Base-by-base conservation (phyloP, 1,140 invertebrate genomes). In the Calliphora vicina region DNA sequence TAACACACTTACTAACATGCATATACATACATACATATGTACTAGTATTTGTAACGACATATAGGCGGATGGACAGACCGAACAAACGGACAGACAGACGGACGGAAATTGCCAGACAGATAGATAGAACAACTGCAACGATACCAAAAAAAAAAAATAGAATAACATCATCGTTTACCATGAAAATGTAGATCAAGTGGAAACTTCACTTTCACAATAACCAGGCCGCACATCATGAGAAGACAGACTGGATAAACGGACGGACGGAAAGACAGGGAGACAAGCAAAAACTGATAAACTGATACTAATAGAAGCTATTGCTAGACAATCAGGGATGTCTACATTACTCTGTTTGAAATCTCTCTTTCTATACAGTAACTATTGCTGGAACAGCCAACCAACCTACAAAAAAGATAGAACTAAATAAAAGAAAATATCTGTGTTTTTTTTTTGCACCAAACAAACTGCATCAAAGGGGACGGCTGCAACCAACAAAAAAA, bases 121-220 rank as follows among this genome's bases (percentile, higher is more conserved):
- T 25, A 57, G 8, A 67, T 67, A 67, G n/a, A 67, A 67, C 74
- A 78, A 23, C n/a, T 20, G n/a, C 74, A 78, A 17, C 72, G 35
- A 2, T 35, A 35, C 35, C 8, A 29, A 29, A 35, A 35, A 35
- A 35, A 5, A 35, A 35, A 2, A 35, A 35, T 35, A 35, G 35
- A 35, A 35, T 35, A 29, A 35, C 72, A 27, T 74, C 27, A 74
- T 25, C 74, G 25, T 20, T 43, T 78, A 43, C 74, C 29, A 23
- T 78, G 35, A 43, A 78, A 71, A 81, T 71, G 50, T 71, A 61
- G 50, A 81, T 71, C 45, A 71, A 71, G 50, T 71, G 80, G 80
- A 67, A 71, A 81, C 80, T 61, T 81, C 50, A 57, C 80, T 61
- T 81, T 71, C 80, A 81, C 45, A 42, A 67, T 42, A 29, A 42